Percentiles rank a stretch among this genome's conserved stretches.
These are phyloP conservation scores for Ceyx melanurus DNA, from an alignment of 2,113 vertebrate genomes.

Conservation along the genomic window DNA sequence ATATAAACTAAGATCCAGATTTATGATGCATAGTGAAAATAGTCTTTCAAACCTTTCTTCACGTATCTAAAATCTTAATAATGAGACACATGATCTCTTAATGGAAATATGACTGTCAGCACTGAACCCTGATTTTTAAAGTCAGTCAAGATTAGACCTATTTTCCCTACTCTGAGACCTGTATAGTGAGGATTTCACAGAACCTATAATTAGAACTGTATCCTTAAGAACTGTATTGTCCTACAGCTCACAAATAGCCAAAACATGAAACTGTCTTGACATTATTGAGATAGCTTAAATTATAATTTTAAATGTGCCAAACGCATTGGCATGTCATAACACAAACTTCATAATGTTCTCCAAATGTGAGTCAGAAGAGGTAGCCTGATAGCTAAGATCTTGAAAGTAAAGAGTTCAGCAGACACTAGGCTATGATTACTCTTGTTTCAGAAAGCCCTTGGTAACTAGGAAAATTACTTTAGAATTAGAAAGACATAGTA, in stretches of 20 bases:
- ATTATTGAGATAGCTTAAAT: background rate
- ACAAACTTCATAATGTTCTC: slow-evolving; percentile 25
- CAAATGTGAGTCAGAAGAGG: slow-evolving; percentile 18
- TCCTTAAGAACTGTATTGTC: background rate
- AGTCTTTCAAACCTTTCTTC: background rate
- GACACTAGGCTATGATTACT: background rate
- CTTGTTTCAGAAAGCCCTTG: background rate
- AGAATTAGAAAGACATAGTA: background rate
- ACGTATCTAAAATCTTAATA: background rate
- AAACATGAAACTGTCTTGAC: background rate
- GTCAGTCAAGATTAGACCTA: background rate
- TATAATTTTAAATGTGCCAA: background rate
- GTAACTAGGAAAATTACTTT: background rate
- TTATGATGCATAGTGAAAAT: background rate
- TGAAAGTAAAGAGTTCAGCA: slow-evolving; percentile 3
- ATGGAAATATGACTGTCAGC: background rate
- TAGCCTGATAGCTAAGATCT: background rate
- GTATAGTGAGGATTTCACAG: slow-evolving; percentile 14
- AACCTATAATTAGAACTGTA: background rate
- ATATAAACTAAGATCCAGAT: background rate
- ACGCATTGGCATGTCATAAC: background rate
- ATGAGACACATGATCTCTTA: background rate
- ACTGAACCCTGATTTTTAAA: background rate
- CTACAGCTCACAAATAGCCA: background rate
- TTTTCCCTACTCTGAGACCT: background rate